These are phyloP conservation scores for Babylonia areolata DNA, from an alignment of 1,140 invertebrate genomes.

Conservation along the genomic window DNA sequence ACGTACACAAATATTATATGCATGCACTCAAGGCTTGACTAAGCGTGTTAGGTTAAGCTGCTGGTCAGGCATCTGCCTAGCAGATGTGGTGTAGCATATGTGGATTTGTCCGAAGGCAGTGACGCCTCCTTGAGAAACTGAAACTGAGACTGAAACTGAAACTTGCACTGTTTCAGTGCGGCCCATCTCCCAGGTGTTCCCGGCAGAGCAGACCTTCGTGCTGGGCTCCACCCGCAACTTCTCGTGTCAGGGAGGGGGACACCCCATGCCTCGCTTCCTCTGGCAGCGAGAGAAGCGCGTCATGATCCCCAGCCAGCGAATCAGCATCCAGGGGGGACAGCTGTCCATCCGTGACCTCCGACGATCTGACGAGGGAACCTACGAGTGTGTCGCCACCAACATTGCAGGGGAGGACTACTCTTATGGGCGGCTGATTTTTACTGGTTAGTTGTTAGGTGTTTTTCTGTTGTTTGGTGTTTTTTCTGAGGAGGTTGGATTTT, in stretches of 20 bases:
- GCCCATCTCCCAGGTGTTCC: constrained; percentile 73
- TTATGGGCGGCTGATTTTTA: constrained; percentile 62
- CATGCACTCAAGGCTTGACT: too few species aligned
- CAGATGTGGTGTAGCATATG: too few species aligned
- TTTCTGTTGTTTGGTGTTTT: too few species aligned
- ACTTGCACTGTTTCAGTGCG: constrained; percentile 65
- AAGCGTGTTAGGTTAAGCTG: too few species aligned
- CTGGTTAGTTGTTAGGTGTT: constrained; percentile 54
- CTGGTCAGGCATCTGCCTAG: too few species aligned
- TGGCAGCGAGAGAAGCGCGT: constrained; percentile 64
- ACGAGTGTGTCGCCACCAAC: constrained; percentile 72
- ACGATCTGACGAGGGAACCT: constrained; percentile 68
- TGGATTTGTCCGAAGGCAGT: too few species aligned
- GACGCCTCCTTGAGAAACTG: too few species aligned
- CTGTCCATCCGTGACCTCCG: constrained; percentile 63
- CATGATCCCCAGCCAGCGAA: constrained; percentile 56
- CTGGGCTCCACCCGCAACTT: constrained; percentile 60
- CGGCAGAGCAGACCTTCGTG: constrained; percentile 70
- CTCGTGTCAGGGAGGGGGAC: constrained; percentile 64
- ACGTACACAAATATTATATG: too few species aligned
- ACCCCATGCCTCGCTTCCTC: constrained; percentile 61
- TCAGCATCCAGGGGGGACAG: constrained; percentile 49
- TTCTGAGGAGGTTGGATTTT: too few species aligned
- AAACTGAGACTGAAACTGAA: too few species aligned
- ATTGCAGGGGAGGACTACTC: constrained; percentile 64